phyloP scores from a whole-genome alignment of 2,113 vertebrate genomes.

The Amblyornis subalaris region DNA sequence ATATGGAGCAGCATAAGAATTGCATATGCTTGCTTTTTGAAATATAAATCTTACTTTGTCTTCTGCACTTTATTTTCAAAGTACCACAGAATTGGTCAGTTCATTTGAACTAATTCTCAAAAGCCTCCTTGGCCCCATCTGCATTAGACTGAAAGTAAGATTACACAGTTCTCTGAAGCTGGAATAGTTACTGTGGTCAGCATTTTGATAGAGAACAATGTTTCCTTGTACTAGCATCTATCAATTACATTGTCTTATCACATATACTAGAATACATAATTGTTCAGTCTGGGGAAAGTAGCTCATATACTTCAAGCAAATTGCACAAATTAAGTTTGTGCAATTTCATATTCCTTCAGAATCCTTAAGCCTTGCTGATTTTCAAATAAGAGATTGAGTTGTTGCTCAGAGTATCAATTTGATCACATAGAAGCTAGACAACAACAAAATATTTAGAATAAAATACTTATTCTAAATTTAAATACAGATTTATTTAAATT shows the following conservation, averaged over 20 bases:
- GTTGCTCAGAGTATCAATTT: neutral
- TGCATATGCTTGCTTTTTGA: neutral
- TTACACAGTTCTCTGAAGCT: neutral
- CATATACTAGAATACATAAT: neutral
- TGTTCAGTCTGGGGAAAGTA: neutral
- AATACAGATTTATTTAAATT: neutral
- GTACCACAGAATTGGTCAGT: neutral
- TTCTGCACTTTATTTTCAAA: constrained; percentile 13
- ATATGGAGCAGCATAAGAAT: neutral
- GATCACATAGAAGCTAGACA: neutral
- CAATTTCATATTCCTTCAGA: neutral
- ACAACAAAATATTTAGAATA: neutral
- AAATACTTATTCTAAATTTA: neutral
- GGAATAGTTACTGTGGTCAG: neutral
- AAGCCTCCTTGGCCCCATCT: neutral
- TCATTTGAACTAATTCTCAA: constrained; percentile 7
- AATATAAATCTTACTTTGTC: neutral
- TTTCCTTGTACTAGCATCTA: neutral
- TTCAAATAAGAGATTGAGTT: neutral
- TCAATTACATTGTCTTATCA: neutral
- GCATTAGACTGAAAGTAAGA: neutral
- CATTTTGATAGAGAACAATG: neutral
- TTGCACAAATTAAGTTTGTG: neutral
- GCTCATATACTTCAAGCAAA: neutral
- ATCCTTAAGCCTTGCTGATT: neutral